phyloP scores from a whole-genome alignment of 2,113 vertebrate genomes.

The Cariama cristata region DNA sequence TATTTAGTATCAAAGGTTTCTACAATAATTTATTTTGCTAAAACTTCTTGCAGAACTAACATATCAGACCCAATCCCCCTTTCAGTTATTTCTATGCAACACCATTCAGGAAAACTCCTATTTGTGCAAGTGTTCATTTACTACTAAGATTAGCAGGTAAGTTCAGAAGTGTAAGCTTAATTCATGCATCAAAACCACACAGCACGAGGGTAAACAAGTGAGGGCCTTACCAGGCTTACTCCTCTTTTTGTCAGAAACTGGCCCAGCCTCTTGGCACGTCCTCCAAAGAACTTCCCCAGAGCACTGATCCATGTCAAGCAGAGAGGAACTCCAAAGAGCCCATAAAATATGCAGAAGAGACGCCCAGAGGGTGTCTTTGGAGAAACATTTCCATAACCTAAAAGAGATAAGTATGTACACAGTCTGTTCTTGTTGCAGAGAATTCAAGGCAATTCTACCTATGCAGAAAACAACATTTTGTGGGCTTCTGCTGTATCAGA shows the following conservation, averaged over 20 bases:
- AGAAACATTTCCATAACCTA: slow-evolving; percentile 96
- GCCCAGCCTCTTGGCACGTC: slow-evolving; percentile 93
- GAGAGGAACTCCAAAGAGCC: slow-evolving; percentile 94
- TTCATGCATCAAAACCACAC: background rate
- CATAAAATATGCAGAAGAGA: slow-evolving; percentile 97
- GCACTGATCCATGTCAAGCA: slow-evolving; percentile 98
- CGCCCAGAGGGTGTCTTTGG: slow-evolving; percentile 92
- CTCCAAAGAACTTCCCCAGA: slow-evolving; percentile 97
- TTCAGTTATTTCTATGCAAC: background rate
- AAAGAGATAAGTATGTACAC: background rate
- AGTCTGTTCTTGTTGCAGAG: background rate
- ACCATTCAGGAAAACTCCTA: background rate
- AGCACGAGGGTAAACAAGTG: background rate
- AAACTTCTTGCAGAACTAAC: background rate
- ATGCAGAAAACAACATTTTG: background rate
- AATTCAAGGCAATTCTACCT: background rate
- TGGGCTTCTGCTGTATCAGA: background rate
- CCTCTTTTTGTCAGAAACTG: slow-evolving; percentile 94
- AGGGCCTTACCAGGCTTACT: slow-evolving; percentile 86
- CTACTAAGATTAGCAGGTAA: background rate
- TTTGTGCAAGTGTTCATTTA: background rate
- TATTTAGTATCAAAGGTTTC: background rate
- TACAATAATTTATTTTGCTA: background rate
- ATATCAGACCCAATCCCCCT: background rate
- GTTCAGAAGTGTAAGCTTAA: background rate